Conservation (phyloP, 2,113 vertebrate genomes). For the Hippocampus comes region DNA sequence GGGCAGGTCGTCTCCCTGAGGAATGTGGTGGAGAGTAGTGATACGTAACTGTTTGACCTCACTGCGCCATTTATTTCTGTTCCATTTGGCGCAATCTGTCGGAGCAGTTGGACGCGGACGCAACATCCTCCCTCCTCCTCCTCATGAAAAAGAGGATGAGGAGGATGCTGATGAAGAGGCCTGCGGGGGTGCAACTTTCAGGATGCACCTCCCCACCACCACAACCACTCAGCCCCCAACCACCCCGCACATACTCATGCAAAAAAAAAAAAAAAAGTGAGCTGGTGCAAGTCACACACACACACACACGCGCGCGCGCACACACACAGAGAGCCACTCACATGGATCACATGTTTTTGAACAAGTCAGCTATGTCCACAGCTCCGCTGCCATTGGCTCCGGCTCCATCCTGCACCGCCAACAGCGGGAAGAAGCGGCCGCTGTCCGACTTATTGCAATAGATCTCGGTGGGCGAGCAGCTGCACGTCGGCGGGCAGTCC, state of each 20-base stretch:
- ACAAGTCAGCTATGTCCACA: slow-evolving; percentile 90
- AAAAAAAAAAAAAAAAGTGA: background rate
- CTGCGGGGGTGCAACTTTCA: slow-evolving; percentile 62
- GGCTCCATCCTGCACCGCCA: slow-evolving; percentile 88
- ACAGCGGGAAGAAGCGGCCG: slow-evolving; percentile 91
- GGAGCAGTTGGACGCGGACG: slow-evolving; percentile 34
- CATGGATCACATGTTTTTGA: slow-evolving; percentile 94
- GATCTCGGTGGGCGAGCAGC: slow-evolving; percentile 92
- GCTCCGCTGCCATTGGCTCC: slow-evolving; percentile 68
- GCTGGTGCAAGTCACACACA: background rate
- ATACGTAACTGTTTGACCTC: slow-evolving; percentile 40
- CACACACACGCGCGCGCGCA: background rate
- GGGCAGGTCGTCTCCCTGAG: background rate
- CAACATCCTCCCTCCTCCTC: slow-evolving; percentile 40
- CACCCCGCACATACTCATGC: background rate
- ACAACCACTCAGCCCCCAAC: background rate
- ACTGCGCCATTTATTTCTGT: slow-evolving; percentile 57
- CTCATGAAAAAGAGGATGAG: background rate
- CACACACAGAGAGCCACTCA: slow-evolving; percentile 72
- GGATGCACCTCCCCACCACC: background rate
- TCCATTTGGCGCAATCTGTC: slow-evolving; percentile 45
- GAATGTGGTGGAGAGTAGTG: slow-evolving; percentile 11
- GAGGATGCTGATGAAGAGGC: slow-evolving; percentile 31
- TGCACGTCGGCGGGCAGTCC: slow-evolving; percentile 96
- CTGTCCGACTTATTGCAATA: slow-evolving; percentile 93